These are phyloP conservation scores for Callipepla squamata DNA, from an alignment of 2,113 vertebrate species.

Conservation along the genomic window DNA sequence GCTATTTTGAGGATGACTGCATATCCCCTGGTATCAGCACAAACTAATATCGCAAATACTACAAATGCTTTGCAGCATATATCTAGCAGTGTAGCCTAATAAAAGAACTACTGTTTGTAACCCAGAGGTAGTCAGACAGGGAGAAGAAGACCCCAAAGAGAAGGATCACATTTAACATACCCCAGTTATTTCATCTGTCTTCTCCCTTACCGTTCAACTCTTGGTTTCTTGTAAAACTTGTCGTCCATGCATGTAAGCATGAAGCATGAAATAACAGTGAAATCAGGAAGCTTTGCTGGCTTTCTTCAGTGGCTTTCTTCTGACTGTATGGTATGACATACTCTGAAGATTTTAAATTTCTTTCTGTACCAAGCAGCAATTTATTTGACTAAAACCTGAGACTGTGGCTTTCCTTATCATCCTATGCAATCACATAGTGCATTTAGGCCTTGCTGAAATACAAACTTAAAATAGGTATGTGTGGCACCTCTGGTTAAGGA, in stretches of 20 bases:
- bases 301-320: not conserved
- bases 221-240: not conserved
- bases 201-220: not conserved
- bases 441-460: not conserved
- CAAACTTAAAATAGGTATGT: not conserved
- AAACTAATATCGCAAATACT: not conserved
- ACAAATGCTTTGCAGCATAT: not conserved
- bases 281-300: not conserved
- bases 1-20: not conserved
- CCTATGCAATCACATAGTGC: not conserved
- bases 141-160: not conserved
- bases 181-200: not conserved
- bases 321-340: not conserved
- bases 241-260: not conserved
- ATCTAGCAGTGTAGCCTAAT: not conserved
- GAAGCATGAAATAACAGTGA: not conserved
- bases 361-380: not conserved
- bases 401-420: not conserved
- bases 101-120: not conserved
- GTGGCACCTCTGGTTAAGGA: not conserved
- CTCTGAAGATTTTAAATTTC: not conserved
- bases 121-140: not conserved
- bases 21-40: not conserved
- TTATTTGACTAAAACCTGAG: not conserved
- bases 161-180: not conserved